Base-by-base conservation (phyloP, 2,113 vertebrate species). In the Pseudopodoces humilis region DNA sequence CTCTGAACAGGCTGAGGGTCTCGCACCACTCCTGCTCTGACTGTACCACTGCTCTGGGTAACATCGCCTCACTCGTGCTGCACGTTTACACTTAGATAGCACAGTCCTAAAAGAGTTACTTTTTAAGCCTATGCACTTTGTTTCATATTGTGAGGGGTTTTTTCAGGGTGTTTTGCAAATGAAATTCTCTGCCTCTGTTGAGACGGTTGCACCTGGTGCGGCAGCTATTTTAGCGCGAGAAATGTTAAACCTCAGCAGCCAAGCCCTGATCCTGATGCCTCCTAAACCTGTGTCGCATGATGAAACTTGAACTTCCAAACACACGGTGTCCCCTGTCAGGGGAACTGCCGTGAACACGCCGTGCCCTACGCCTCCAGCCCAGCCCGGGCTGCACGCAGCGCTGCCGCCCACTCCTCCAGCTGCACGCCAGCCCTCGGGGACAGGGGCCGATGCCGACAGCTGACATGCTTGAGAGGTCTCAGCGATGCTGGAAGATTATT, bases 191-290 rank as follows among this genome's bases (percentile, higher is more conserved):
- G 75, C 77, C 85, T 89, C 94, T 15, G 52, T 78, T 83, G 94
- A 93, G 98, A 93, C 95, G 88, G 96, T 85, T 98, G 98, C 98
- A 98, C 98, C 98, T 98, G 98, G 97, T 53, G 79, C 55, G 11
- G 91, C 94, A 83, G 94, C 96, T 98, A 98, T 99, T 98, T 98
- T 95, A 69, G 97, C 88, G 70, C 68, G 18, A 96, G 97, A 90
- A 97, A 98, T 91, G 98, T 96, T 98, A 98, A 97, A 95, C 96
- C 93, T 68, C 80, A 95, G 96, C 90, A 90, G 95, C 81, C 76
- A 50, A 76, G 71, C 86, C 91, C 92, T 83, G 86, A 94, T 94
- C 97, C 92, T 59, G 85, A 52, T 90, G 92, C 83, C 92, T 95
- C 92, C 96, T 88, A 78, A 92, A 95, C 97, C 92, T 89, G 60